phyloP scores from a whole-genome alignment of 2,888 invertebrate genomes.

The Steinernema carpocapsae region DNA sequence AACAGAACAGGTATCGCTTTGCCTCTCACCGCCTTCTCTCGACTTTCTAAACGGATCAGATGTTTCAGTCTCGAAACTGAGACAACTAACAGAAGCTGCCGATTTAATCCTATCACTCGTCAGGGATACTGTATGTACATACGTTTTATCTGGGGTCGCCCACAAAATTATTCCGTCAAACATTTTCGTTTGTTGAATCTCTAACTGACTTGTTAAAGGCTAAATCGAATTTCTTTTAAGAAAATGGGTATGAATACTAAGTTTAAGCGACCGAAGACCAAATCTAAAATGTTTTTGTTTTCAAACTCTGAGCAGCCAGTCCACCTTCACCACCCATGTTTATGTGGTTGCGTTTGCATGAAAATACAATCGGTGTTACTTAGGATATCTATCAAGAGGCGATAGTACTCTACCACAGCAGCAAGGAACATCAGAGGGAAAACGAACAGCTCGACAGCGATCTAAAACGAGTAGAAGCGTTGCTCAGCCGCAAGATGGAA shows the following conservation, averaged over 20 bases:
- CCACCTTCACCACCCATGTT: neutral
- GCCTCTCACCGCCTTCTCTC: neutral
- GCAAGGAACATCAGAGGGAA: neutral
- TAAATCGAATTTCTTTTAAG: no score
- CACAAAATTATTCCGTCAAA: no score
- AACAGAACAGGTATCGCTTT: constrained; percentile 17
- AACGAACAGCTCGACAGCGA: neutral
- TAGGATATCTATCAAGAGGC: constrained; percentile 21
- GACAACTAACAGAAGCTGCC: neutral
- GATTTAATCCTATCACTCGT: no score
- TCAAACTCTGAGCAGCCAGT: neutral
- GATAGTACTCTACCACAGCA: constrained; percentile 20
- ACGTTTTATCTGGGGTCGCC: no score
- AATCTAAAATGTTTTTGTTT: no score
- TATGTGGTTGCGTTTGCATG: neutral
- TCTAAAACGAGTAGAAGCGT: neutral
- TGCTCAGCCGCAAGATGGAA: constrained; percentile 48
- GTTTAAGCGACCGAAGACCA: no score
- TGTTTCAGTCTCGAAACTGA: neutral
- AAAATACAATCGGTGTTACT: no score
- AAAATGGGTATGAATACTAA: no score
- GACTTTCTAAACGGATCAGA: neutral
- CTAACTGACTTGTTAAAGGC: no score
- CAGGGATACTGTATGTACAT: no score
- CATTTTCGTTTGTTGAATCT: no score